Evolutionary conservation across 2,113 vertebrate species (phyloP).

Genomic region (Columba livia): DNA sequence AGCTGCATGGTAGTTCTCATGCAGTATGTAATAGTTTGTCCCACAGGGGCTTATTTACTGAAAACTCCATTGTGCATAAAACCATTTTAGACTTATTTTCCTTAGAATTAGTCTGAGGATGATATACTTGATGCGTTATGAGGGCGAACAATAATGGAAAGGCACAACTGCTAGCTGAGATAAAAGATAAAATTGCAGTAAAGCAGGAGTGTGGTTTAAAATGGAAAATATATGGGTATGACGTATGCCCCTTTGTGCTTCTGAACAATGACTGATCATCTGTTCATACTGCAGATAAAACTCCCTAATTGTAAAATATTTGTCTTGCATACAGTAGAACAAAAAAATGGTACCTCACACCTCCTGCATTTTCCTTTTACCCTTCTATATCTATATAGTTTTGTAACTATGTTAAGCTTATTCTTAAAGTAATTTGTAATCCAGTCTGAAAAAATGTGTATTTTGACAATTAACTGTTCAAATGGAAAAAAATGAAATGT

Average conservation of each 20-base stretch:
- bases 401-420: not conserved
- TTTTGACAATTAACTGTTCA: slow-evolving; percentile 41
- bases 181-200: slow-evolving; percentile 42
- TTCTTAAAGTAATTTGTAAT: not conserved
- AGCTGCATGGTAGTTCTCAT: slow-evolving; percentile 18
- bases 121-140: not conserved
- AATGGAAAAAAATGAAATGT: not conserved
- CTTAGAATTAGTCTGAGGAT: slow-evolving; percentile 31
- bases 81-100: slow-evolving; percentile 14
- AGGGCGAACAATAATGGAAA: not conserved
- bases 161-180: slow-evolving; percentile 25
- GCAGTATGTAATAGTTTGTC: slow-evolving; percentile 17
- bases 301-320: slow-evolving; percentile 54
- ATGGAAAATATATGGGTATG: slow-evolving; percentile 14
- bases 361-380: not conserved
- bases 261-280: slow-evolving; percentile 57
- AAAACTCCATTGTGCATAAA: slow-evolving; percentile 32
- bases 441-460: not conserved
- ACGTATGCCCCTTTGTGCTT: slow-evolving; percentile 28
- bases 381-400: not conserved
- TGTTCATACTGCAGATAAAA: slow-evolving; percentile 47
- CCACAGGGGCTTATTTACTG: slow-evolving; percentile 44
- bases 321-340: not conserved
- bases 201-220: slow-evolving; percentile 35
- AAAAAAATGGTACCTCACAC: not conserved